These are phyloP conservation scores for Pseudoatta argentina DNA, from an alignment of 1,140 invertebrate species.

Conservation along the genomic window DNA sequence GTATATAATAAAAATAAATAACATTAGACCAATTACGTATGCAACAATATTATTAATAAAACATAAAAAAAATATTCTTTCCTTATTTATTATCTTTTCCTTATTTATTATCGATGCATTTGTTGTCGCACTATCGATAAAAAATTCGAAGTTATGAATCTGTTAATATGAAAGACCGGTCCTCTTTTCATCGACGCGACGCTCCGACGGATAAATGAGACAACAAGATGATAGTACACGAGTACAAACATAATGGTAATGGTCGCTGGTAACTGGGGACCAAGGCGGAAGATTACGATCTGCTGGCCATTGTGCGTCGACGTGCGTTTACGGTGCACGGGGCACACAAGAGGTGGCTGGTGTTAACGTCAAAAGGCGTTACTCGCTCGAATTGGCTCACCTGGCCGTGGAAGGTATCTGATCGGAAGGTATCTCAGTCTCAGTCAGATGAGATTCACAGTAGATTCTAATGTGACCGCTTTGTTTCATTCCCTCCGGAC, in stretches of 20 bases:
- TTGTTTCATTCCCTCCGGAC: conserved; percentile 67
- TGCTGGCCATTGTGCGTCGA: conserved; percentile 68
- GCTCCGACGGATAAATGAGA: conserved; percentile 69
- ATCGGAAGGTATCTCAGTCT: conserved; percentile 54
- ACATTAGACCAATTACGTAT: neutral
- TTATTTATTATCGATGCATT: neutral
- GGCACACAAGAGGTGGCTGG: conserved; percentile 69
- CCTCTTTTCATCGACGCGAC: conserved; percentile 27
- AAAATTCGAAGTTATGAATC: conserved; percentile 19
- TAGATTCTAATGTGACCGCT: conserved; percentile 75
- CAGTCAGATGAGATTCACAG: conserved; percentile 64
- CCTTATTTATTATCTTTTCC: neutral
- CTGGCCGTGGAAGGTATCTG: conserved; percentile 54
- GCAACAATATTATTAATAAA: neutral
- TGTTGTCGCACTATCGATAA: neutral
- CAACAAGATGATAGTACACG: conserved; percentile 71
- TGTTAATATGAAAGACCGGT: conserved; percentile 18
- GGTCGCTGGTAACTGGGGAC: conserved; percentile 73
- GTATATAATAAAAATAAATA: neutral
- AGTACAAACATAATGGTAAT: conserved; percentile 78
- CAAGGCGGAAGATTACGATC: conserved; percentile 78
- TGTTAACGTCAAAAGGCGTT: conserved; percentile 81
- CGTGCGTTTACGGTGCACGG: conserved; percentile 71
- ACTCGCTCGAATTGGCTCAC: conserved; percentile 77
- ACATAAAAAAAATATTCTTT: neutral